A percentile compares a stretch with the other conserved stretches of the same genome.
Conservation (phyloP, 2,113 vertebrate genomes). For the Boulengeromyrus knoepffleri region DNA sequence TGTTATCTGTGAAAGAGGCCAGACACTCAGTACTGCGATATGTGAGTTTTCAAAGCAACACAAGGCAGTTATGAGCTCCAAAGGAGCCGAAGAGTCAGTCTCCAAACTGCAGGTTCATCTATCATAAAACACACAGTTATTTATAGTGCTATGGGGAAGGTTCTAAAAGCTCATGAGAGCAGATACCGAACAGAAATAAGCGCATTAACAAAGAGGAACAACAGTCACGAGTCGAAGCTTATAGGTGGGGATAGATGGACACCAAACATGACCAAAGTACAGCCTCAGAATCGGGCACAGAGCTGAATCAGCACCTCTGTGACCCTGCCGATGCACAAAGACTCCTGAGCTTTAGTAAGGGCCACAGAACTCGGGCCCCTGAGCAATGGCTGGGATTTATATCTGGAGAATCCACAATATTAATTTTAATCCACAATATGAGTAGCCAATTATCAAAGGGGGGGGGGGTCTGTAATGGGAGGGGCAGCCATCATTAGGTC, state of each 20-base stretch:
- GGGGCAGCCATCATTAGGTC: background rate
- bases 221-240: background rate
- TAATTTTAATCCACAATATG: background rate
- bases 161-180: background rate
- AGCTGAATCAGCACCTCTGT: background rate
- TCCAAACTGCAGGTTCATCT: background rate
- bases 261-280: background rate
- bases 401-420: background rate
- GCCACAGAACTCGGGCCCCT: background rate
- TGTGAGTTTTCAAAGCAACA: background rate
- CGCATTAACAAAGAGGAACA: background rate
- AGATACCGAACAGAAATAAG: background rate
- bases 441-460: background rate
- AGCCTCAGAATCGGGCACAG: background rate
- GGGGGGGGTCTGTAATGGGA: background rate
- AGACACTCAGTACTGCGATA: background rate
- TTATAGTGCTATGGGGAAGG: background rate
- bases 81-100: background rate
- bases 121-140: background rate
- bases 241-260: background rate
- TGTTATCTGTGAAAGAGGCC: background rate
- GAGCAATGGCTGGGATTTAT: background rate
- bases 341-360: background rate
- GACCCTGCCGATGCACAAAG: background rate
- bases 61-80: background rate